Evolutionary conservation across 1,140 invertebrate species (phyloP).

Genomic region (Nilaparvata lugens): DNA sequence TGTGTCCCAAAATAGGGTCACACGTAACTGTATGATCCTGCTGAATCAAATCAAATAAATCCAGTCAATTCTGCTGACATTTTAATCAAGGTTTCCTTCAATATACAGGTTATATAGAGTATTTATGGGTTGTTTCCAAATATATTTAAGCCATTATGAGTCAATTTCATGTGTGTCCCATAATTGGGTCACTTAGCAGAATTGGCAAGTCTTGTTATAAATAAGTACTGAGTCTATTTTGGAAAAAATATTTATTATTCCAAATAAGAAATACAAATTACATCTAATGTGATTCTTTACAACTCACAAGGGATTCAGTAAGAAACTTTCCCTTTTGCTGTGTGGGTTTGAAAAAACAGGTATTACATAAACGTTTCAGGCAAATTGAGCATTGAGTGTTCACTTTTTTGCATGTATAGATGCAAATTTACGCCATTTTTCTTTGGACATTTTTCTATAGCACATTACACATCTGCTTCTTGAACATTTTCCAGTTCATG

Average conservation of each 20-base stretch:
- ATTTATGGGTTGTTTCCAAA: too few relatives aligned
- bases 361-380: neutral
- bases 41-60: neutral
- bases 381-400: neutral
- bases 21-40: neutral
- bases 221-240: neutral
- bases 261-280: neutral
- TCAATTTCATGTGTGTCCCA: neutral
- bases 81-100: neutral
- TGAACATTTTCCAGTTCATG: neutral
- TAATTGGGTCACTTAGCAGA: too few relatives aligned
- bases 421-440: neutral
- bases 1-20: neutral
- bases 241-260: neutral
- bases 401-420: too few relatives aligned
- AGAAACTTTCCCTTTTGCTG: neutral
- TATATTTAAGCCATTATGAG: neutral
- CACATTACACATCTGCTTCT: neutral
- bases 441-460: neutral
- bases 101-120: too few relatives aligned
- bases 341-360: neutral
- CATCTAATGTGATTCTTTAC: neutral
- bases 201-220: neutral
- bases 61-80: neutral
- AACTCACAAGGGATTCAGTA: neutral